Conservation (phyloP, 2,888 invertebrate genomes). For the Orthosia incerta region DNA sequence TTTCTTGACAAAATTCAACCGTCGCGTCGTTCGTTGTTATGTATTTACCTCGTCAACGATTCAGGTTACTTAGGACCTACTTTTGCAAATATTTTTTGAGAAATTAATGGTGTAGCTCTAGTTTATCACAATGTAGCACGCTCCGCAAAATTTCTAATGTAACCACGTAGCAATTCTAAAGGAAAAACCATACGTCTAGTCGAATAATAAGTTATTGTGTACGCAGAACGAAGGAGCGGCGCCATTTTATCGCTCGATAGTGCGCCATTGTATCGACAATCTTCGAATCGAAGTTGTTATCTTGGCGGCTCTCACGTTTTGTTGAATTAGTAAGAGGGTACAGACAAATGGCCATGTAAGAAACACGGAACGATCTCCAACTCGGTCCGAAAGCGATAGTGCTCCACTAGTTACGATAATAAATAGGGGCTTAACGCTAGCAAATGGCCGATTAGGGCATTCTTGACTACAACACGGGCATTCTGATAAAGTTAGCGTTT, state of each 20-base stretch:
- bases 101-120: conserved; percentile 13
- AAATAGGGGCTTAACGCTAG: conserved; percentile 85
- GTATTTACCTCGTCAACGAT: conserved; percentile 14
- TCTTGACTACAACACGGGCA: conserved; percentile 86
- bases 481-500: conserved; percentile 88
- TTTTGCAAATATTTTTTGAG: not conserved
- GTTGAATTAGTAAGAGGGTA: conserved; percentile 88
- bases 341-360: conserved; percentile 83
- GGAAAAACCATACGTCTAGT: conserved; percentile 50
- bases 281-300: conserved; percentile 81
- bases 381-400: conserved; percentile 85
- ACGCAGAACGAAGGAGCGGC: conserved; percentile 44
- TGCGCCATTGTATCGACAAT: conserved; percentile 77
- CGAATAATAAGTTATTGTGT: conserved; percentile 61
- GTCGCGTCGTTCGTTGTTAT: conserved; percentile 4
- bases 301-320: conserved; percentile 81
- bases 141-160: conserved; percentile 33
- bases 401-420: conserved; percentile 87
- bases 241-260: conserved; percentile 62
- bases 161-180: conserved; percentile 38
- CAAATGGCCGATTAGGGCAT: conserved; percentile 88
- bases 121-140: conserved; percentile 2
- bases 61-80: not conserved
- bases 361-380: conserved; percentile 82
- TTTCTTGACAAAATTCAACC: conserved; percentile 29